phyloP scores from a whole-genome alignment of 2,113 vertebrate species.

The Gobio gobio region DNA sequence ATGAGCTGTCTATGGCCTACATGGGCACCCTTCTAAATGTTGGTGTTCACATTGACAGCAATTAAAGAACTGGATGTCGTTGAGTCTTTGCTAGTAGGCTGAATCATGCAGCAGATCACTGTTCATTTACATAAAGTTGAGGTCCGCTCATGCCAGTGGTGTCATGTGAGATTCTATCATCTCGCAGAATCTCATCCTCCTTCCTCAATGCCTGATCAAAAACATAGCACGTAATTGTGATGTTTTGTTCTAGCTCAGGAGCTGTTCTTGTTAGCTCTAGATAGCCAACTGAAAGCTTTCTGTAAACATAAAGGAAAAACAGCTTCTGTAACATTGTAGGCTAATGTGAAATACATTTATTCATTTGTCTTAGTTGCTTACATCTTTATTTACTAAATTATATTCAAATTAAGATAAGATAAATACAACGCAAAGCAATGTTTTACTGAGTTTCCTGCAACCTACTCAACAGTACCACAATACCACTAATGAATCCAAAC shows the following conservation, averaged over 20 bases:
- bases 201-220: not conserved
- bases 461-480: not conserved
- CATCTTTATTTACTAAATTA: not conserved
- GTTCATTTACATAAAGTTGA: not conserved
- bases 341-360: not conserved
- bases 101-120: not conserved
- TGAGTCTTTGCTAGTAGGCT: not conserved
- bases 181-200: not conserved
- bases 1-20: not conserved
- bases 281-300: not conserved
- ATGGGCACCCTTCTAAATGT: not conserved
- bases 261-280: not conserved
- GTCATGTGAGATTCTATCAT: not conserved
- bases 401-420: not conserved
- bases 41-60: slow-evolving; percentile 2
- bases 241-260: not conserved
- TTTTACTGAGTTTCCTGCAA: not conserved
- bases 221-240: not conserved
- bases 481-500: not conserved
- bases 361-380: not conserved
- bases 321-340: not conserved
- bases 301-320: not conserved
- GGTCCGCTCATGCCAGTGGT: not conserved
- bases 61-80: not conserved
- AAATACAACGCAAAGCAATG: not conserved